Evolutionary conservation across 1,140 invertebrate species (phyloP).

Genomic region (Venustaconcha ellipsiformis): DNA sequence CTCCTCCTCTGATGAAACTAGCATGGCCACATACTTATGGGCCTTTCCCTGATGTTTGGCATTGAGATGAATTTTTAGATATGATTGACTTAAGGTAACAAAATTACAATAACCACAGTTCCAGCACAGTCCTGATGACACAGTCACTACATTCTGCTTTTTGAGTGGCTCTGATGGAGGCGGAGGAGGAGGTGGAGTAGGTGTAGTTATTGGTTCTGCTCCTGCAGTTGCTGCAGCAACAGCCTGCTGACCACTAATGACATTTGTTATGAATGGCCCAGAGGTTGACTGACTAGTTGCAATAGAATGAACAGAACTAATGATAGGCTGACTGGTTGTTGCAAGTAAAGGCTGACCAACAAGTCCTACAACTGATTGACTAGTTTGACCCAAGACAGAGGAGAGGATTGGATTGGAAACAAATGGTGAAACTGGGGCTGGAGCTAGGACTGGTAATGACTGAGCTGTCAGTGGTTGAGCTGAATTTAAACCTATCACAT

Average conservation of each 20-base stretch:
- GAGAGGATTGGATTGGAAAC: too few species aligned
- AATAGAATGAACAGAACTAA: too few species aligned
- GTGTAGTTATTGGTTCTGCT: background rate
- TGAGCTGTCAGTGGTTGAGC: too few species aligned
- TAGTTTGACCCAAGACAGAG: too few species aligned
- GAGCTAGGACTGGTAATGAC: too few species aligned
- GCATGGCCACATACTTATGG: constrained; percentile 57
- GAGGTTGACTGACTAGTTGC: too few species aligned
- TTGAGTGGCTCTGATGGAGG: background rate
- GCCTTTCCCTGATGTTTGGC: constrained; percentile 48
- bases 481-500: too few species aligned
- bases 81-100: constrained; percentile 52
- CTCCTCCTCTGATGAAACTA: constrained; percentile 48
- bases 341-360: too few species aligned
- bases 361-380: too few species aligned
- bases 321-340: too few species aligned
- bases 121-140: constrained; percentile 55
- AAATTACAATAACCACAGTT: constrained; percentile 62
- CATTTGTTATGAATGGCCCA: constrained; percentile 16
- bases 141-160: background rate
- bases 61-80: constrained; percentile 56
- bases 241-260: constrained; percentile 15
- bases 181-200: background rate
- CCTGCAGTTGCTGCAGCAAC: background rate
- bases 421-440: too few species aligned